Base-by-base conservation (phyloP, 2,113 vertebrate genomes). In the Fulica atra region DNA sequence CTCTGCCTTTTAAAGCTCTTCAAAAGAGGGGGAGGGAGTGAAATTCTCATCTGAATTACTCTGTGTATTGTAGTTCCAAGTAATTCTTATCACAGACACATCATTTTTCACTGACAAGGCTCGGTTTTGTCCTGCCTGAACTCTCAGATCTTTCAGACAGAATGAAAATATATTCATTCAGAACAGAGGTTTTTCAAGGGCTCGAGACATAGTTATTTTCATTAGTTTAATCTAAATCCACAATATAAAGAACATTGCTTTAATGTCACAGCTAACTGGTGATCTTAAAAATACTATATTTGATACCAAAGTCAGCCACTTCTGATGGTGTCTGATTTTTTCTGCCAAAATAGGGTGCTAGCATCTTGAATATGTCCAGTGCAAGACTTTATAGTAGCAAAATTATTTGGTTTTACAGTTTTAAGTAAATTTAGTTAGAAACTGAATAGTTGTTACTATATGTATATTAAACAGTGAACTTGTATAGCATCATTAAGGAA, bases 351-450 rank as follows among this genome's bases (percentile, higher is more conserved):
- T 51, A 88, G 3, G 83, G 46, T 95, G 80, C 95, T 94, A 97
- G 72, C 95, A 97, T 97, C 95, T 97, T 96, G 93, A 97, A 84
- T 96, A 96, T 94, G 97, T 97, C 97, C 98, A 98, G 97, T 98
- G 98, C 97, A 98, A 98, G 98, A 98, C 97, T 98, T 97, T 78
- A 96, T 95, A 98, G 96, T 98, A 98, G 97, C 95, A 98, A 98
- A 98, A 98, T 97, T 97, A 98, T 97, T 97, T 97, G 97, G 96
- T 97, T 97, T 96, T 97, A 98, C 97, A 97, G 94, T 97, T 96
- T 97, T 97, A 97, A 95, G 89, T 96, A 97, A 81, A 96, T 97
- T 88, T 92, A 93, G 95, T 97, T 87, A 96, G 96, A 98, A 98
- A 96, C 82, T 95, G 91, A 96, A 91, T 90, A 95, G 89, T 88